Base-by-base conservation (phyloP, 1,140 invertebrate genomes). In the Aricia agestis region DNA sequence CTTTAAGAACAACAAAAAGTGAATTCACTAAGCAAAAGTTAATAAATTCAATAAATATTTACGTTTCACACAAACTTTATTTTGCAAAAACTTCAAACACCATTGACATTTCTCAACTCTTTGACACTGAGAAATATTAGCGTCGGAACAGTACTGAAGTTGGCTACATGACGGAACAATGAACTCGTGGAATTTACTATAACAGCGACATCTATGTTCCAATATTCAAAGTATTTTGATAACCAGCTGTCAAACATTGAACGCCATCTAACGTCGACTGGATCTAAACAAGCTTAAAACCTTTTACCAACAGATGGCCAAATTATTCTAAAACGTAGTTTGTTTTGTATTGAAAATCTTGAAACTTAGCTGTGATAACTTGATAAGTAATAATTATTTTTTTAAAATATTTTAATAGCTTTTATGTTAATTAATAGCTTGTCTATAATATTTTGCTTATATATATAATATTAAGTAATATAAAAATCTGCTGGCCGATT, bases 151-250 rank as follows among this genome's bases (percentile, higher is more conserved):
- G 68, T 36, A 41, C 42, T 74, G 78, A 79, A 79, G 57, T 52
- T 76, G 77, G 74, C 66, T 31, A 66, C 70, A 59, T 68, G 67
- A 72, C 18, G 65, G 73, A 73, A 72, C 78, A 76, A 75, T 79
- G 76, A 80, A 77, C 76, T 77, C 45, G 63, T 10, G 36, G 31
- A 18, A 17, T 32, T 74, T 70, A 66, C 67, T 32, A 74, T 4
- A 59, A 17, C n/a, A 79, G 59, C 71, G 72, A 69, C 76, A 77
- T 78, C 78, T 82, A 69, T 72, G 11, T 11, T 18, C 15, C 5
- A 41, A 69, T 19, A 19, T 52, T 13, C 25, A 25, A 2, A 69
- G 18, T 69, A 63, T 10, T 19, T 2, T 69, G 10, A 18, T 2
- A 15, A n/a, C 36, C 13, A 18, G 6, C 2, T 42, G n/a, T 18